phyloP scores from a whole-genome alignment of 2,797 vertebrate genomes.

The Helicolenus hilgendorfi region DNA sequence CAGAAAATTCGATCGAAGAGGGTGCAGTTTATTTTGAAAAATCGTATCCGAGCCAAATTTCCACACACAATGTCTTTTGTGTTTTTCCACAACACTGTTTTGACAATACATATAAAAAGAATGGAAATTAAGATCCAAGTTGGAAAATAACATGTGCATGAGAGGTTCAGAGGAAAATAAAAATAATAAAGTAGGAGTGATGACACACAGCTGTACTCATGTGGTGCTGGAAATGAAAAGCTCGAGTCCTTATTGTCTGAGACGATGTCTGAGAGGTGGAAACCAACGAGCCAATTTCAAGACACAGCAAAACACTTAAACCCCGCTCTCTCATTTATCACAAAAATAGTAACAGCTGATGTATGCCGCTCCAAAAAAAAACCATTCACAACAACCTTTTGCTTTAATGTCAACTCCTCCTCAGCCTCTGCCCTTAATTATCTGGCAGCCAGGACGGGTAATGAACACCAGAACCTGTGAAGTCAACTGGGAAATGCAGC shows the following conservation, averaged over 20 bases:
- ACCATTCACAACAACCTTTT: slow-evolving; percentile 54
- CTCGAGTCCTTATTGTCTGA: neutral
- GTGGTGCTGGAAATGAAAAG: slow-evolving; percentile 15
- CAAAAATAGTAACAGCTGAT: neutral
- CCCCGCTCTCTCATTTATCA: neutral
- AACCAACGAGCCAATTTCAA: slow-evolving; percentile 19
- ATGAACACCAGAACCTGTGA: slow-evolving; percentile 55
- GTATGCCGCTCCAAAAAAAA: neutral
- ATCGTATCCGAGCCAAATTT: too few species aligned
- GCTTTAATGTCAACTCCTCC: slow-evolving; percentile 42
- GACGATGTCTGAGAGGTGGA: neutral
- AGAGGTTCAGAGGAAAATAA: neutral
- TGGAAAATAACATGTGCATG: neutral
- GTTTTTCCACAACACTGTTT: too few species aligned
- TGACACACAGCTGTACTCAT: slow-evolving; percentile 26
- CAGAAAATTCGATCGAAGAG: too few species aligned
- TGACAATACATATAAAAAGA: neutral
- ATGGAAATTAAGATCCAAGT: neutral
- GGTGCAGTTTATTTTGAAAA: too few species aligned
- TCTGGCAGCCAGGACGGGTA: slow-evolving; percentile 40
- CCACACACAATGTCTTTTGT: too few species aligned
- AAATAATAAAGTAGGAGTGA: slow-evolving; percentile 18
- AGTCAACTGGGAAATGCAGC: slow-evolving; percentile 55
- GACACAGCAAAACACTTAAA: slow-evolving; percentile 31
- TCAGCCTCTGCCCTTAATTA: slow-evolving; percentile 59